phyloP scores from a whole-genome alignment of 2,113 vertebrate genomes.

The Sclerurus mexicanus region DNA sequence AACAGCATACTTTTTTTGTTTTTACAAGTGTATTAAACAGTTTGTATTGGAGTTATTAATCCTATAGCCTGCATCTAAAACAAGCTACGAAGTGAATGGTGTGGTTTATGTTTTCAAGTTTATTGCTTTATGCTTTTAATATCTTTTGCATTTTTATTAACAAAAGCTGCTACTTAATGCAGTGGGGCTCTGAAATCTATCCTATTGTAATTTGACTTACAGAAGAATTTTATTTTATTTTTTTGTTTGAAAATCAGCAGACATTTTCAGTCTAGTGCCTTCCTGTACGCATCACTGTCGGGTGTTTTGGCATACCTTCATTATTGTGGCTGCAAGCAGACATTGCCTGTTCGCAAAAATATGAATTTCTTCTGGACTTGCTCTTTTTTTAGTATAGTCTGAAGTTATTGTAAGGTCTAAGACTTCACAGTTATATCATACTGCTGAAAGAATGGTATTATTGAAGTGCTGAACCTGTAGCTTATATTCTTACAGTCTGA shows the following conservation, averaged over 20 bases:
- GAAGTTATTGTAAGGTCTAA: not conserved
- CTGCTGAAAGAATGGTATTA: not conserved
- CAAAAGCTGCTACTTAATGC: not conserved
- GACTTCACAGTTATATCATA: not conserved
- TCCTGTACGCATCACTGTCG: not conserved
- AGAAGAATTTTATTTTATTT: not conserved
- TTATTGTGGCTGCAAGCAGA: not conserved
- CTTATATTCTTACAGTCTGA: not conserved
- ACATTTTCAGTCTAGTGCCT: not conserved
- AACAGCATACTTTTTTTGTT: not conserved
- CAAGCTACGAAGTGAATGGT: not conserved
- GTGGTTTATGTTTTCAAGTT: conserved; percentile 5
- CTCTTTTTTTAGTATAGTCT: not conserved
- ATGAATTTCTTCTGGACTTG: not conserved
- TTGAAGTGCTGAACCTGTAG: not conserved
- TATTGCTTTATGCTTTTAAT: not conserved
- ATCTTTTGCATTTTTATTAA: not conserved
- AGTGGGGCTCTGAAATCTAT: not conserved
- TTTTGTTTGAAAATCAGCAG: not conserved
- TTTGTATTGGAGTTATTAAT: not conserved
- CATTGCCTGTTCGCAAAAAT: not conserved
- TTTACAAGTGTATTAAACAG: not conserved
- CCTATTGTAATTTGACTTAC: not conserved
- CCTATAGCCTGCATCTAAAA: not conserved
- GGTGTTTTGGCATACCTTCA: not conserved